These are phyloP conservation scores for Loris lydekkerianus DNA, from an alignment of 2,797 vertebrate genomes.

Conservation along the genomic window DNA sequence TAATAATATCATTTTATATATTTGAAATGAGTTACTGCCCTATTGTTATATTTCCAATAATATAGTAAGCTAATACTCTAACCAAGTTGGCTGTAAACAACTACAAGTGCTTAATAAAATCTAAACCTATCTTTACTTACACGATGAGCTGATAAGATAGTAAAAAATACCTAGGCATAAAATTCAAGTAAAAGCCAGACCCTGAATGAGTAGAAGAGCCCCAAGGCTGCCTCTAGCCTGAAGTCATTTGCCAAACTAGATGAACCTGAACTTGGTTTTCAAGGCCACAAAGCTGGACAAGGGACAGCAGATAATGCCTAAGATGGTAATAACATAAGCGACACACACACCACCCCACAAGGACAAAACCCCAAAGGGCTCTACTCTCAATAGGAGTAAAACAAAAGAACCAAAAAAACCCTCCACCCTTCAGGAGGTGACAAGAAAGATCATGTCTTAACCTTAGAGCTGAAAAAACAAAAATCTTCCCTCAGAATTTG, in stretches of 20 bases:
- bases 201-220: not conserved
- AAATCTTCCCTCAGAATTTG: not conserved
- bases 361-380: not conserved
- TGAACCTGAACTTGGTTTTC: slow-evolving; percentile 16
- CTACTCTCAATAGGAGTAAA: not conserved
- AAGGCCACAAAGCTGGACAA: not conserved
- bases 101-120: slow-evolving; percentile 13
- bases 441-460: not conserved
- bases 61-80: not conserved
- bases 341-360: not conserved
- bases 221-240: not conserved
- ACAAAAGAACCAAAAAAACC: not conserved
- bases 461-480: not conserved
- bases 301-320: not conserved
- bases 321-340: not conserved
- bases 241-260: slow-evolving; percentile 25
- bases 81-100: not conserved
- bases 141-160: not conserved
- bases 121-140: not conserved
- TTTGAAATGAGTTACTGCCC: not conserved
- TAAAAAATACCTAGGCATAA: not conserved
- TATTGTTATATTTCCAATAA: not conserved
- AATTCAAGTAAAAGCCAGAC: not conserved
- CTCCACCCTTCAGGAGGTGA: not conserved
- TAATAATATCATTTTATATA: not conserved